These are phyloP conservation scores for Drosophila dunni DNA, from an alignment of 1,140 invertebrate genomes.

Conservation along the genomic window DNA sequence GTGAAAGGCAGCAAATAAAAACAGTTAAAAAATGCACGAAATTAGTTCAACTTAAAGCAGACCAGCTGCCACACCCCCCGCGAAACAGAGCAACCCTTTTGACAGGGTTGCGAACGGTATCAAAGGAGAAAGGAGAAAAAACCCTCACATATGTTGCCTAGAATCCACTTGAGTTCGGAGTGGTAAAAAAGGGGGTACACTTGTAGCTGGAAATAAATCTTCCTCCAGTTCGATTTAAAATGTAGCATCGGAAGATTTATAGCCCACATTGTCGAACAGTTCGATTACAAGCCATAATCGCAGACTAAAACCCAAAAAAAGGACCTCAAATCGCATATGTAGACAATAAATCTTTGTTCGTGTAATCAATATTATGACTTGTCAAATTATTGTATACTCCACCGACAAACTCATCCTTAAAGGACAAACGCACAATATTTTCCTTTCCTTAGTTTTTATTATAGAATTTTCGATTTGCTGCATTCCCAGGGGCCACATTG, in stretches of 20 bases:
- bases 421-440: slow-evolving; percentile 3
- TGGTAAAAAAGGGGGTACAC: slow-evolving; percentile 38
- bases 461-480: slow-evolving; percentile 32
- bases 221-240: slow-evolving; percentile 74
- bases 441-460: slow-evolving; percentile 12
- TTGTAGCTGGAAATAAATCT: slow-evolving; percentile 78
- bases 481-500: slow-evolving; percentile 59
- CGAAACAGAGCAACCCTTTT: slow-evolving; percentile 45
- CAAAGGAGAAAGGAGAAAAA: slow-evolving; percentile 4
- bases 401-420: slow-evolving; percentile 53
- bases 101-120: not conserved
- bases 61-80: slow-evolving; percentile 16
- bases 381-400: slow-evolving; percentile 80
- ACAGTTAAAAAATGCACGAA: slow-evolving; percentile 50
- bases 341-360: slow-evolving; percentile 68
- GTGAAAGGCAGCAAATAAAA: slow-evolving; percentile 58
- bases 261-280: slow-evolving; percentile 74
- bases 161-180: slow-evolving; percentile 40
- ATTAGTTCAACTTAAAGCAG: slow-evolving; percentile 76
- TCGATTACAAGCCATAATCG: slow-evolving; percentile 82
- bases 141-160: slow-evolving; percentile 53
- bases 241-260: slow-evolving; percentile 68
- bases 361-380: slow-evolving; percentile 81
- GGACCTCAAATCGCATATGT: slow-evolving; percentile 59
- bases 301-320: slow-evolving; percentile 34